These are phyloP conservation scores for Lasioglossum lativentre DNA, from an alignment of 2,888 invertebrate genomes.

Conservation along the genomic window DNA sequence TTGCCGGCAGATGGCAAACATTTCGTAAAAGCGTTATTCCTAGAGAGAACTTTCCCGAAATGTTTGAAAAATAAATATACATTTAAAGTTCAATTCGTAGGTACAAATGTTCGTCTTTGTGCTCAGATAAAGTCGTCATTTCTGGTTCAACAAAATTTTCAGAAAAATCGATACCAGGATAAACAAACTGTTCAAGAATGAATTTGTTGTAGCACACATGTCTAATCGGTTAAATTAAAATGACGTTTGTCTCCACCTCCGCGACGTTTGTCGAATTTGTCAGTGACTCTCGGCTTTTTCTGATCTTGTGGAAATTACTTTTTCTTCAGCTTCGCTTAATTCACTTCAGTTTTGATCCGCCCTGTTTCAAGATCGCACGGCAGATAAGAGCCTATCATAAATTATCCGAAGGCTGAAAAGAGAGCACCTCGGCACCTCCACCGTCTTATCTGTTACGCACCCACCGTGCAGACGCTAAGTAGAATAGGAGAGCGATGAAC, in stretches of 20 bases:
- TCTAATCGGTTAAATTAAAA: background rate
- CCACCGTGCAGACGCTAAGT: background rate
- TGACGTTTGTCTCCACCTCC: background rate
- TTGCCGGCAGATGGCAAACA: background rate
- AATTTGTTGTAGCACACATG: background rate
- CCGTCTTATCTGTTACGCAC: background rate
- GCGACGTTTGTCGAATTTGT: background rate
- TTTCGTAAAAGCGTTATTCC: background rate
- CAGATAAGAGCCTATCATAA: background rate
- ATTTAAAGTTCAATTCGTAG: no score
- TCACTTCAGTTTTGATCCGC: background rate
- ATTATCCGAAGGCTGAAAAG: constrained; percentile 6
- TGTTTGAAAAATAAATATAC: no score
- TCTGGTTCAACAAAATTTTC: background rate
- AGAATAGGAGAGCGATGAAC: constrained; percentile 10
- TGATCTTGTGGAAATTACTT: background rate
- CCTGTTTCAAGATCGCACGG: background rate
- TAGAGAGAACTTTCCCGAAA: no score
- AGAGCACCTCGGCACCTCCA: background rate
- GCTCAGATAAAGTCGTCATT: no score
- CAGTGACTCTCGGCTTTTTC: background rate
- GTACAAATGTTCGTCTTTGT: no score
- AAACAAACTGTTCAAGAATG: no score
- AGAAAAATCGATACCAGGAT: background rate
- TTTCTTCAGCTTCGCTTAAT: background rate